Base-by-base conservation (phyloP, 1,140 invertebrate genomes). In the Drosophila ogumai region DNA sequence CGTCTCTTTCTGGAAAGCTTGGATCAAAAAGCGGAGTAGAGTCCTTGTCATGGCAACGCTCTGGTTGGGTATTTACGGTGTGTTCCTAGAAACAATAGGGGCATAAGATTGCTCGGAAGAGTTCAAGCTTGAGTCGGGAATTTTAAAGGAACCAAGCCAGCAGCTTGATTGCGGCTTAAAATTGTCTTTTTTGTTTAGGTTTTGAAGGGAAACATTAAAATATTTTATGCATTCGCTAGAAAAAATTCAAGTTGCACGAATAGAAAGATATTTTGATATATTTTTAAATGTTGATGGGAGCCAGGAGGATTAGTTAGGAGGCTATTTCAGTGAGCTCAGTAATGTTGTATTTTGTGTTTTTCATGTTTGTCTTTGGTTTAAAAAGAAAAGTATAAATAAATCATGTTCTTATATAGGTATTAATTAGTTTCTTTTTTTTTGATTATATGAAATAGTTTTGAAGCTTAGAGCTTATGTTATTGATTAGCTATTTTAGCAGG, bases 11-110 rank as follows among this genome's bases (percentile, higher is more conserved):
- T 49, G 66, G 66, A 41, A 67, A 36, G 66, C 22, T 36, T 15
- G 52, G 69, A 72, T 72, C 66, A 49, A 40, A 59, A 13, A 36
- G 43, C 46, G 25, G 17, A 40, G 19, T 28, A 31, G 12, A 32
- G 52, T 34, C 52, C 19, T 49, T 58, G 50, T 36, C 66, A 57
- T 72, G 68, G 36, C 52, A 72, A 72, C 66, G 38, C 22, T 72
- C 36, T 58, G 31, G 31, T 34, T 28, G 17, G 31, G 36, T 34
- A 28, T 64, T 64, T 63, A 41, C 46, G 59, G 41, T 57, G 3
- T 2, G 43, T 36, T 50, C 34, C 31, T 28, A 19, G 19, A 4
- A 41, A 72, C 66, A 71, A 72, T 49, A 19, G 34, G 6, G 13
- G 25, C 38, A 40, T 17, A 71, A 41, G 52, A 72, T 43, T 47